Conservation (phyloP, 2,797 vertebrate species). For the Sebastes nivosus region DNA sequence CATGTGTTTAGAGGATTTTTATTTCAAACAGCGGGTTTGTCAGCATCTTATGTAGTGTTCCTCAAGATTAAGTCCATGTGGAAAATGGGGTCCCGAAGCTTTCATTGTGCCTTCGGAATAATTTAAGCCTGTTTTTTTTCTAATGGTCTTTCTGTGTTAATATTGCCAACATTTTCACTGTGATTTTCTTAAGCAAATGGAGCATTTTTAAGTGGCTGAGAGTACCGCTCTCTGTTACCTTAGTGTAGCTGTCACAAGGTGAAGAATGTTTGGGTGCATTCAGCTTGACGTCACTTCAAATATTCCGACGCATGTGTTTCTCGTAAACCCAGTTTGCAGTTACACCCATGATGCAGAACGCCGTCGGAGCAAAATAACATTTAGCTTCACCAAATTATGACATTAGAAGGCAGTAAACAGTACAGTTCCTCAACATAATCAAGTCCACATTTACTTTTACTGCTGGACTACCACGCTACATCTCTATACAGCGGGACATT, state of each 20-base stretch:
- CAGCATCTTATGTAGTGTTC: conserved; percentile 75
- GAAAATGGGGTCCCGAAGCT: conserved; percentile 60
- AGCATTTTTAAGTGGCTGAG: conserved; percentile 52
- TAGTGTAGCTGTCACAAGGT: conserved; percentile 44
- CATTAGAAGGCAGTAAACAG: neutral
- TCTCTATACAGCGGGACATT: conserved; percentile 11
- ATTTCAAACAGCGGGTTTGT: conserved; percentile 80
- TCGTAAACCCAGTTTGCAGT: conserved; percentile 28
- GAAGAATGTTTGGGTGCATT: conserved; percentile 46
- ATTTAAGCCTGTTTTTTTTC: conserved; percentile 65
- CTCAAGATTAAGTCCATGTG: conserved; percentile 66
- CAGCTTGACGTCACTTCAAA: conserved; percentile 42
- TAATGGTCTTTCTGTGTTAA: conserved; percentile 78
- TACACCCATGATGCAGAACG: conserved; percentile 15
- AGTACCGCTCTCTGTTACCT: conserved; percentile 44
- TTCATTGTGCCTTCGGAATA: conserved; percentile 60
- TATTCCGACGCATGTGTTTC: conserved; percentile 52
- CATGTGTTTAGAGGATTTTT: conserved; percentile 84
- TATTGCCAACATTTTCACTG: conserved; percentile 57
- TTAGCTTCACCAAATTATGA: neutral
- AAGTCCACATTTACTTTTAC: neutral
- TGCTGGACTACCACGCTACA: neutral
- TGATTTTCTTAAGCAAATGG: conserved; percentile 62
- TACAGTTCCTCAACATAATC: neutral
- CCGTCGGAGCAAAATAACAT: conserved; percentile 12